Evolutionary conservation across 2,797 vertebrate genomes (phyloP).

Genomic region (Anabas testudineus): DNA sequence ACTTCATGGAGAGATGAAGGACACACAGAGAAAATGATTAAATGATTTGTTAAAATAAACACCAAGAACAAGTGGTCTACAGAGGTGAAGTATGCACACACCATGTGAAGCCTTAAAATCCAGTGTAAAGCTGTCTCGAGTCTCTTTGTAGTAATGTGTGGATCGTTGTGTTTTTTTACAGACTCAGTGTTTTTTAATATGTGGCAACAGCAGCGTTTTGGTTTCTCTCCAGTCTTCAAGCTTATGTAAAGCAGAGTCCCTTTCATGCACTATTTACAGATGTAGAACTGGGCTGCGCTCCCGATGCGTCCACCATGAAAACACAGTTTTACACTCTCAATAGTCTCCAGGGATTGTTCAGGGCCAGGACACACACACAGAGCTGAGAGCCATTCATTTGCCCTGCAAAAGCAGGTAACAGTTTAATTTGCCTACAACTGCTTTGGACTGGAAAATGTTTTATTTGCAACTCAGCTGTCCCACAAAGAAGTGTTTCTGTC

Average conservation of each 20-base stretch:
- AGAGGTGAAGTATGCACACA: not conserved
- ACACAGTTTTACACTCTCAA: constrained; percentile 64
- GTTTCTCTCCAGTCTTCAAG: constrained; percentile 46
- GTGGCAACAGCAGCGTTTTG: constrained; percentile 38
- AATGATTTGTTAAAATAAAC: not conserved
- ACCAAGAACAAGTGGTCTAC: not conserved
- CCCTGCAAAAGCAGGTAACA: constrained; percentile 25
- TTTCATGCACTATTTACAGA: constrained; percentile 79
- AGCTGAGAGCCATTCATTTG: constrained; percentile 33
- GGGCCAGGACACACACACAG: constrained; percentile 30
- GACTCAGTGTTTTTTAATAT: constrained; percentile 27
- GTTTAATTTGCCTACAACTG: constrained; percentile 25
- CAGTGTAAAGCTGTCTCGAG: constrained; percentile 2
- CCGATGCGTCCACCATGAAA: constrained; percentile 39
- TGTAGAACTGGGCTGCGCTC: constrained; percentile 72
- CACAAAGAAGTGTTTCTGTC: constrained; percentile 29
- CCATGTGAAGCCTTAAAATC: not conserved
- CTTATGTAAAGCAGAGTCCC: constrained; percentile 60
- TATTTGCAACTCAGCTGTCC: constrained; percentile 17
- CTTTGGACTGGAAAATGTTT: constrained; percentile 30
- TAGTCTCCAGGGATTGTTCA: constrained; percentile 61
- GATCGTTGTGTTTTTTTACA: constrained; percentile 1
- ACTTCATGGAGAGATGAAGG: constrained; percentile 67
- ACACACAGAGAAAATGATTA: not conserved
- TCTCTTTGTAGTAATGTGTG: constrained; percentile 21